Conservation (phyloP, 2,113 vertebrate species). For the Brienomyrus longianalis region DNA sequence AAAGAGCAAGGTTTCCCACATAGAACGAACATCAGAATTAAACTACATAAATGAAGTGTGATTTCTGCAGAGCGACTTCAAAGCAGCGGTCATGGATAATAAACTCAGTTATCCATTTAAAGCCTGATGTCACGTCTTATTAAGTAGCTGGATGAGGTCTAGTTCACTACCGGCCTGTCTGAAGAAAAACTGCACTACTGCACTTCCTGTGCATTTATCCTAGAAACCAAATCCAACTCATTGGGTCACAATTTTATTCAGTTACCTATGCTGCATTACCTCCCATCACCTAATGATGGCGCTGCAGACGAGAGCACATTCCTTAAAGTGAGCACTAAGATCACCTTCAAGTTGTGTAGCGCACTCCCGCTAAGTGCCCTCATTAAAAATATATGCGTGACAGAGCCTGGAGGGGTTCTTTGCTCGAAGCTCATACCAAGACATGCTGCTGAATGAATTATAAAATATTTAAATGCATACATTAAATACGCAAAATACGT, state of each 20-base stretch:
- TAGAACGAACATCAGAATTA: not conserved
- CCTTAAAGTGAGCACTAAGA: not conserved
- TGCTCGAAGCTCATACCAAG: not conserved
- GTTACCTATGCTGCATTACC: slow-evolving; percentile 30
- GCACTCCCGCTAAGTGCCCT: not conserved
- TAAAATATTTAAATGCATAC: not conserved
- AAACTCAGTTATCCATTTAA: not conserved
- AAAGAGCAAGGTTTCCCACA: not conserved
- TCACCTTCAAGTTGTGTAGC: slow-evolving; percentile 3
- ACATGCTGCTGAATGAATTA: not conserved
- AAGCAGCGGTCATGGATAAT: not conserved
- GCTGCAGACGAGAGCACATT: not conserved
- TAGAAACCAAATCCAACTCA: not conserved
- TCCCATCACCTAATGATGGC: not conserved
- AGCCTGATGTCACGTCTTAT: not conserved
- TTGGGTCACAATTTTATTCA: not conserved
- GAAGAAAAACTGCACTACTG: not conserved
- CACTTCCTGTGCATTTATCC: slow-evolving; percentile 1
- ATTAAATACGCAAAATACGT: not conserved
- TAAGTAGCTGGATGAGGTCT: not conserved
- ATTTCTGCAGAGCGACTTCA: not conserved
- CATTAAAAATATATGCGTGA: not conserved
- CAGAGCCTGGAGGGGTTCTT: not conserved
- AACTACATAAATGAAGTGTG: not conserved
- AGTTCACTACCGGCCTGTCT: not conserved